phyloP scores from a whole-genome alignment of 2,113 vertebrate species.

The Leucosticte australis region DNA sequence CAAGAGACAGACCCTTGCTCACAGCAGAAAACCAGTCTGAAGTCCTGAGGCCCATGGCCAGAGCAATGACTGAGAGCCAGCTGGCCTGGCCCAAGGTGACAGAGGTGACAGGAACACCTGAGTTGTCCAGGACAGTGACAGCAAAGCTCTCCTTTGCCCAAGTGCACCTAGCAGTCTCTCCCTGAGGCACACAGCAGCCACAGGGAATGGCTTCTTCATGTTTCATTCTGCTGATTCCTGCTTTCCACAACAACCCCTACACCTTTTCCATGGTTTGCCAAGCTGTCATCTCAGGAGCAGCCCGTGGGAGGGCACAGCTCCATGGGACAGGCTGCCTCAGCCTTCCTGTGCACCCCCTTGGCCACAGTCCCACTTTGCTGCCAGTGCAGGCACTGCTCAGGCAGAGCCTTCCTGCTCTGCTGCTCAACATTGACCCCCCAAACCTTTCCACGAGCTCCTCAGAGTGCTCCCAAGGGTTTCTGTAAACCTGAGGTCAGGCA shows the following conservation, averaged over 20 bases:
- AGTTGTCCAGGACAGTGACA: background rate
- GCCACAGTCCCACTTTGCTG: background rate
- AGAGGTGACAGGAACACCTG: background rate
- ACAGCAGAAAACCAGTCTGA: background rate
- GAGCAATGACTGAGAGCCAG: background rate
- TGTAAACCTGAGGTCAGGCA: background rate
- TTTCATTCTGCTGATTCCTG: background rate
- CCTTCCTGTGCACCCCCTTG: background rate
- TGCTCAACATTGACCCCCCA: rapidly evolving
- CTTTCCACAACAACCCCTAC: background rate
- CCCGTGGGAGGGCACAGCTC: background rate
- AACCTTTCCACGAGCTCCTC: background rate
- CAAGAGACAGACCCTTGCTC: background rate
- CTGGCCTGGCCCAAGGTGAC: background rate
- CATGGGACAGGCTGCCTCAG: background rate
- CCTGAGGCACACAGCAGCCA: background rate
- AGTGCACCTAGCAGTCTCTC: background rate
- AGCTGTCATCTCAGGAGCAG: background rate
- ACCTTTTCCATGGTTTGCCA: background rate
- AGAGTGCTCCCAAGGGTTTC: background rate
- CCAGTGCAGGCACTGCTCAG: background rate
- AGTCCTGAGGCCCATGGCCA: background rate
- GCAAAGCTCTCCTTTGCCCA: background rate
- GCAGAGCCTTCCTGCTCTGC: background rate
- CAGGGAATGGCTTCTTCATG: background rate